Base-by-base conservation (phyloP, 2,797 vertebrate genomes). In the Hypotaenidia okinawae region DNA sequence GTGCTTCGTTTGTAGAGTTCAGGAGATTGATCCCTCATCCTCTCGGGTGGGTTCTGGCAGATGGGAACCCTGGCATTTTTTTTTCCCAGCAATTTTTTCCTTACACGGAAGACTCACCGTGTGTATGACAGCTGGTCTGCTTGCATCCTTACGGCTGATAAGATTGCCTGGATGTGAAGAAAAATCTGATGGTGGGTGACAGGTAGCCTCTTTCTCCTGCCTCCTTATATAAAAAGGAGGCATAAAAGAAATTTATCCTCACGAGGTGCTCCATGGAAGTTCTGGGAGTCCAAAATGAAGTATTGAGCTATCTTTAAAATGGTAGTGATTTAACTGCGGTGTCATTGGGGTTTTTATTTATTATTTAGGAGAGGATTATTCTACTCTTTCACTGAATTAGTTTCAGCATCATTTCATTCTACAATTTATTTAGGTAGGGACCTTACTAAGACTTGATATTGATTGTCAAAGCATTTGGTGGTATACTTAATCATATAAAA, bases 51-150 rank as follows among this genome's bases (percentile, higher is more conserved):
- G 13, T 67, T 72, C 18, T 52, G 41, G 61, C 70, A 64, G 57
- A 49, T 64, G 68, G 45, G 7, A 63, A 35, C 27, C 16, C 33
- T n/a, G 43, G 14, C 25, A 2, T 37, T 8, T 58, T 52, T 55
- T 58, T 51, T 49, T 25, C 19, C 47, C 41, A 61, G 27, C 22
- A 23, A 1, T 24, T 84, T 45, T 84, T 59, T 90, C 16, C 32
- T 35, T 49, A 30, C 6, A 3, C 2, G 4, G 30, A 57, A 51
- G 49, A 27, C 19, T 52, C 2, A 0, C 43, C 58, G 4, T 5
- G 27, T 37, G 2, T 59, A 13, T 45, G 75, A 70, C 69, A 66
- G 84, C 59, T 72, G 67, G 62, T 62, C 66, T 3, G 3, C 19
- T 30, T 35, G 37, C 41, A 14, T 52, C 68, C 54, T 39, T 47